These are phyloP conservation scores for Perognathus longimembris DNA, from an alignment of 2,113 vertebrate genomes.

Conservation along the genomic window DNA sequence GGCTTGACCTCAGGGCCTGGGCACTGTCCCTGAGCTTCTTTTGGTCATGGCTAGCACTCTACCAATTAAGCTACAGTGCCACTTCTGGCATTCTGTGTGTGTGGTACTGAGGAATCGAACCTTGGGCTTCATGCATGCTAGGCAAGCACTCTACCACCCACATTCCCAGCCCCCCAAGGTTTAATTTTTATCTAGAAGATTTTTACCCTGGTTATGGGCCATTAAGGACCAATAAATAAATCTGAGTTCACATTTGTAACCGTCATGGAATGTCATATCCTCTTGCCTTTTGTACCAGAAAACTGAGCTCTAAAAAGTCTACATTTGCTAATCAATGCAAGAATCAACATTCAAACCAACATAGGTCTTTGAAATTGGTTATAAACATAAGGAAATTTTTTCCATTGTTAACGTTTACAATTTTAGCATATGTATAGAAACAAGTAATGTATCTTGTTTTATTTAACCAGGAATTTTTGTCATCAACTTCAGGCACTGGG, in stretches of 20 bases:
- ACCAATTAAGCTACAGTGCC: too few species aligned
- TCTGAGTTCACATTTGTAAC: neutral
- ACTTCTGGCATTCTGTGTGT: too few species aligned
- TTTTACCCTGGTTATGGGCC: slow-evolving; percentile 7
- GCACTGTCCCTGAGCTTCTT: too few species aligned
- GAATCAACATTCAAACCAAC: slow-evolving; percentile 39
- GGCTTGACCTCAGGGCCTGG: too few species aligned
- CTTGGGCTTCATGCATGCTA: too few species aligned
- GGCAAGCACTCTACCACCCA: too few species aligned
- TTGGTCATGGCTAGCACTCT: too few species aligned
- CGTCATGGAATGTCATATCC: neutral
- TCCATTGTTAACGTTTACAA: slow-evolving; percentile 14
- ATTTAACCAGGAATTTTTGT: slow-evolving; percentile 1
- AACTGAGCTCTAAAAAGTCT: neutral
- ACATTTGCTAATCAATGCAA: slow-evolving; percentile 22
- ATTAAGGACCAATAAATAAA: slow-evolving; percentile 60
- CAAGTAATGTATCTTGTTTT: slow-evolving; percentile 25
- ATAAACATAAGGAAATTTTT: slow-evolving; percentile 14
- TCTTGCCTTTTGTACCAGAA: slow-evolving; percentile 32
- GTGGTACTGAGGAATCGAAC: too few species aligned
- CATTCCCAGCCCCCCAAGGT: slow-evolving; percentile 2
- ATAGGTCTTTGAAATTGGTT: slow-evolving; percentile 43
- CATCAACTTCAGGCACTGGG: neutral
- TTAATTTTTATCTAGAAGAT: slow-evolving; percentile 64
- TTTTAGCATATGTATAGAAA: neutral